phyloP scores from a whole-genome alignment of 2,113 vertebrate genomes.

The Odocoileus virginianus region DNA sequence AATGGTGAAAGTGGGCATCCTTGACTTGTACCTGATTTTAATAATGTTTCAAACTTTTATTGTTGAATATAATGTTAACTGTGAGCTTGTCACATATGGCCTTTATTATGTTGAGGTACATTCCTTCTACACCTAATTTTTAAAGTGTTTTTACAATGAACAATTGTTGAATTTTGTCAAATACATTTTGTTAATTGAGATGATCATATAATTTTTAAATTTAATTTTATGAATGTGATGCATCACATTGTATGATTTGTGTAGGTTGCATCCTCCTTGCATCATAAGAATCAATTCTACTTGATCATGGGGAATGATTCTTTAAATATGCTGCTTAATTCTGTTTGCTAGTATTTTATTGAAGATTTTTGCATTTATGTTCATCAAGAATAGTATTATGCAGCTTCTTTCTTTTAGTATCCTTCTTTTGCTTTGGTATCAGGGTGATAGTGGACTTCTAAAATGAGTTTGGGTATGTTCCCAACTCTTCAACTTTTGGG shows the following conservation, averaged over 20 bases:
- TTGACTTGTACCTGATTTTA: background rate
- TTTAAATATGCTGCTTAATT: background rate
- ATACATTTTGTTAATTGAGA: background rate
- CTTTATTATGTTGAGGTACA: background rate
- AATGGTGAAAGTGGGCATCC: background rate
- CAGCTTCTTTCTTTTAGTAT: background rate
- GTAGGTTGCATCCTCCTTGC: background rate
- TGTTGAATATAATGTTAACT: background rate
- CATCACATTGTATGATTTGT: background rate
- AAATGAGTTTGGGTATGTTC: background rate
- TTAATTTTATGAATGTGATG: background rate
- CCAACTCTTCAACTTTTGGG: background rate
- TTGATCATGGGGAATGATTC: background rate
- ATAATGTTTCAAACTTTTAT: background rate
- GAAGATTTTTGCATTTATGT: background rate
- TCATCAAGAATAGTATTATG: background rate
- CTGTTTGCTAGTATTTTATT: background rate
- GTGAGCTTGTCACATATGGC: background rate
- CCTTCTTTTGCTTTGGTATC: background rate
- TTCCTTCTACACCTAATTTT: background rate
- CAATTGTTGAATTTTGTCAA: background rate
- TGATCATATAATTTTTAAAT: background rate
- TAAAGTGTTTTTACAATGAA: background rate
- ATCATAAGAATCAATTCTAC: background rate
- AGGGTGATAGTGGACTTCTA: background rate